These are phyloP conservation scores for Acromyrmex charruanus DNA, from an alignment of 1,140 invertebrate genomes.

Conservation along the genomic window DNA sequence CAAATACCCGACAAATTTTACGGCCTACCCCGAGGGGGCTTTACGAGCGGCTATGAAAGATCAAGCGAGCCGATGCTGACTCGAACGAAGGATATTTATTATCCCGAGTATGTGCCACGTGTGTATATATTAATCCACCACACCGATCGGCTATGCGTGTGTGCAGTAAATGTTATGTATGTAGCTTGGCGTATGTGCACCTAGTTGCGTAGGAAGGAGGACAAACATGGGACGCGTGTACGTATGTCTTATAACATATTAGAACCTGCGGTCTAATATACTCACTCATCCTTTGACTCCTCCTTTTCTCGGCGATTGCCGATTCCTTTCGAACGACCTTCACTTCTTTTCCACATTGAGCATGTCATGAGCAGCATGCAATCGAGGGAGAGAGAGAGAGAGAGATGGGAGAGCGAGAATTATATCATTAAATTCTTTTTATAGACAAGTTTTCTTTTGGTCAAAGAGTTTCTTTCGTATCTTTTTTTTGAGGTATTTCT, in stretches of 20 bases:
- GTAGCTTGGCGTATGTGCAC: slow-evolving; percentile 23
- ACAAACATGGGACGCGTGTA: slow-evolving; percentile 48
- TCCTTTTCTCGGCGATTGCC: background rate
- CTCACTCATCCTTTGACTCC: slow-evolving; percentile 39
- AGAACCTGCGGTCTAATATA: slow-evolving; percentile 68
- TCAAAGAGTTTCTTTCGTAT: background rate
- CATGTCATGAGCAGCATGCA: background rate
- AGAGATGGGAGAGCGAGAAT: background rate
- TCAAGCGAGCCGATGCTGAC: slow-evolving; percentile 80
- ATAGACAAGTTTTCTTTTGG: background rate
- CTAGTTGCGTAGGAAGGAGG: slow-evolving; percentile 25
- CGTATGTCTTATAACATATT: slow-evolving; percentile 67
- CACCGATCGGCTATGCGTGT: slow-evolving; percentile 16
- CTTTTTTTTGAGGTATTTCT: background rate
- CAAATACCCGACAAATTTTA: slow-evolving; percentile 79
- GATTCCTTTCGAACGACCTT: slow-evolving; percentile 60
- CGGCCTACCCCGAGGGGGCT: slow-evolving; percentile 66
- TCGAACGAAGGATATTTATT: slow-evolving; percentile 80
- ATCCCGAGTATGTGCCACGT: slow-evolving; percentile 68
- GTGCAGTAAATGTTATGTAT: slow-evolving; percentile 20
- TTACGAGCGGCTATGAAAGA: slow-evolving; percentile 81
- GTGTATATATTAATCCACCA: slow-evolving; percentile 31
- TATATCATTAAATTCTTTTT: slow-evolving; percentile 2
- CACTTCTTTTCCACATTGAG: background rate
- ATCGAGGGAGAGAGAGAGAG: background rate